A percentile compares a stretch with the other conserved stretches of the same genome.
These are phyloP conservation scores for Nyctalus aviator DNA, from an alignment of 2,797 vertebrate species.

Conservation along the genomic window DNA sequence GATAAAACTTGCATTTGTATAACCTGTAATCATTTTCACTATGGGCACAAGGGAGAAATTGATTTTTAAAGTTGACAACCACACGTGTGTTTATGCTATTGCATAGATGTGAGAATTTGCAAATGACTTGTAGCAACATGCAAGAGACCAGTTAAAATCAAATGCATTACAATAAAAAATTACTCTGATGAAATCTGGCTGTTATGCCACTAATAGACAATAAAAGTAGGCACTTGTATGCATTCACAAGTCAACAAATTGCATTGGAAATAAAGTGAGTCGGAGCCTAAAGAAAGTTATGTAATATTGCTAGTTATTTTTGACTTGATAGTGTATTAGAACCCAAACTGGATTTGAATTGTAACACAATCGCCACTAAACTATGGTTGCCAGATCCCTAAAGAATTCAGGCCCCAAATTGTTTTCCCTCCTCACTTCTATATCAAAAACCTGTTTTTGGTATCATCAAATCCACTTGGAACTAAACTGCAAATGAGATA, in stretches of 20 bases:
- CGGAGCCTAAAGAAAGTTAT: neutral
- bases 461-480: neutral
- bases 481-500: conserved; percentile 41
- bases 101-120: conserved; percentile 63
- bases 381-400: neutral
- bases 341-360: neutral
- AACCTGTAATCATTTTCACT: conserved; percentile 83
- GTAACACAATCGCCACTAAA: neutral
- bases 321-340: neutral
- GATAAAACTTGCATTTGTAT: conserved; percentile 86
- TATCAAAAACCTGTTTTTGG: neutral
- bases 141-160: conserved; percentile 54
- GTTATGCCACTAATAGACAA: conserved; percentile 22
- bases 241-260: neutral
- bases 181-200: conserved; percentile 15
- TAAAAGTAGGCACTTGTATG: conserved; percentile 21
- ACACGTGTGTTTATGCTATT: conserved; percentile 44
- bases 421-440: neutral
- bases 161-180: conserved; percentile 20
- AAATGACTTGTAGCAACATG: conserved; percentile 77
- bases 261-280: neutral
- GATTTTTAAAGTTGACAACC: conserved; percentile 78
- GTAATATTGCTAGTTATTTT: neutral
- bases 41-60: conserved; percentile 78
- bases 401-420: neutral